These are phyloP conservation scores for Pheosia tremula DNA, from an alignment of 2,888 invertebrate genomes.

Conservation along the genomic window DNA sequence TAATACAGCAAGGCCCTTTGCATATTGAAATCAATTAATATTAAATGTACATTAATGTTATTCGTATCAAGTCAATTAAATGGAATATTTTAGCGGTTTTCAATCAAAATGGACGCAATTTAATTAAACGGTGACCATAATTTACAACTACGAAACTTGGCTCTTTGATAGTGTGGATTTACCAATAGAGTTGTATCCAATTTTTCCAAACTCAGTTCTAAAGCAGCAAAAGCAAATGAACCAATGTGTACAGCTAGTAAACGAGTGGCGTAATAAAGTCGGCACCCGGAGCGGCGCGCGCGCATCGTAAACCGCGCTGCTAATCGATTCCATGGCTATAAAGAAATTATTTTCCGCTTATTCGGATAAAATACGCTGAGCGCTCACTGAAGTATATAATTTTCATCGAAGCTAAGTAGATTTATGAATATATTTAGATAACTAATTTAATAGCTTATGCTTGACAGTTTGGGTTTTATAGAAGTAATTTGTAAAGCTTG, in stretches of 20 bases:
- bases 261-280: slow-evolving; percentile 35
- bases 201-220: slow-evolving; percentile 1
- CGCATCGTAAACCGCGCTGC: slow-evolving; percentile 53
- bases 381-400: slow-evolving; percentile 38
- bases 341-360: slow-evolving; percentile 59
- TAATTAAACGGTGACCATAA: neutral
- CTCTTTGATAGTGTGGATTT: too few relatives aligned
- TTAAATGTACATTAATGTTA: neutral
- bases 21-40: slow-evolving; percentile 3
- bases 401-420: slow-evolving; percentile 37
- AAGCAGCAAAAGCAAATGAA: slow-evolving; percentile 26
- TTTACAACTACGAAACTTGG: neutral
- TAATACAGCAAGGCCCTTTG: neutral
- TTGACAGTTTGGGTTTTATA: slow-evolving; percentile 6
- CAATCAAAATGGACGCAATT: slow-evolving; percentile 4
- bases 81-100: neutral
- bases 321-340: slow-evolving; percentile 64
- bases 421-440: slow-evolving; percentile 33
- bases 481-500: slow-evolving; percentile 9
- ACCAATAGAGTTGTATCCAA: too few relatives aligned
- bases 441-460: slow-evolving; percentile 8
- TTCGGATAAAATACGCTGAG: slow-evolving; percentile 42
- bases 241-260: slow-evolving; percentile 23
- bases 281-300: slow-evolving; percentile 40
- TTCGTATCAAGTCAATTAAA: neutral